Base-by-base conservation (phyloP, 2,113 vertebrate genomes). In the Brienomyrus brachyistius region DNA sequence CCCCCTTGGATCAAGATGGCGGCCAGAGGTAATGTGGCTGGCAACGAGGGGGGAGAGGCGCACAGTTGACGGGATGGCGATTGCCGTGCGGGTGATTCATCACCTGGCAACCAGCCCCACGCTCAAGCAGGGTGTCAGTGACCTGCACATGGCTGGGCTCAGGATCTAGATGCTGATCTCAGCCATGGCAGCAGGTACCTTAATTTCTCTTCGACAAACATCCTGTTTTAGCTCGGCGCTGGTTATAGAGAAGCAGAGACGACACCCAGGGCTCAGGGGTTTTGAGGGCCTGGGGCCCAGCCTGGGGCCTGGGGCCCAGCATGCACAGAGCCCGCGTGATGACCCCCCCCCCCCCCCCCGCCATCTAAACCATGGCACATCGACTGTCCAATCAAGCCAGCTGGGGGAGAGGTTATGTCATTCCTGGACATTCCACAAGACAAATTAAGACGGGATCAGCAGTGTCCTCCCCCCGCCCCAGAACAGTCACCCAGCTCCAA, bases 401-500 rank as follows among this genome's bases (percentile, higher is more conserved):
- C 89, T 47, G 62, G 52, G 80, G 54, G 89, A 70, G 43, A 52
- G 89, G 82, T 87, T 4, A 74, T 87, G 90, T 92, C 94, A 91
- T 92, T 93, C 91, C 90, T 87, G 86, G 92, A 90, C 91, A 91
- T 93, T 94, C 92, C 92, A 93, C 93, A 94, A 94, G 93, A 95
- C 92, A 92, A 94, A 95, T 94, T 93, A 95, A 93, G 92, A 94
- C 94, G 94, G 94, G 94, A 95, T 94, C 94, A 94, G 93, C 94
- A 93, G 94, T 91, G 91, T 31, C 31, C 31, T 31, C 70, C 66
- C 90, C 86, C 59, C 91, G 89, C 90, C 92, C 90, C 90, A 92
- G 94, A 93, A 94, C 94, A 94, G 93, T 92, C 91, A 93, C 93
- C 93, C 93, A 93, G 92, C 94, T 94, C 93, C 92, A 62, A 88